These are phyloP conservation scores for Laterallus jamaicensis DNA, from an alignment of 2,113 vertebrate species.

Conservation along the genomic window DNA sequence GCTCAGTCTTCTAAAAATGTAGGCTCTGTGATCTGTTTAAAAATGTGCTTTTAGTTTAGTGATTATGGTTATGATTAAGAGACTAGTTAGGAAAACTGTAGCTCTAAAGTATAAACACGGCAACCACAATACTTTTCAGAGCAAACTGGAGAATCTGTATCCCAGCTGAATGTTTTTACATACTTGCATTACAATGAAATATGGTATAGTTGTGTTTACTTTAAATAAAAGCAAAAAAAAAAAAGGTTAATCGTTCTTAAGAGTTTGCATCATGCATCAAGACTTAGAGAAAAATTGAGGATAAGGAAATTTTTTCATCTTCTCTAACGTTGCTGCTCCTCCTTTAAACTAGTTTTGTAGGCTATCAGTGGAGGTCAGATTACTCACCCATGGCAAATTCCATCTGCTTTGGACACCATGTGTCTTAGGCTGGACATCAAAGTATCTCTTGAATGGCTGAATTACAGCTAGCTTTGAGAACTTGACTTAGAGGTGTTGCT, in stretches of 20 bases:
- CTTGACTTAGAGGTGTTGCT: not conserved
- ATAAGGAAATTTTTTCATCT: not conserved
- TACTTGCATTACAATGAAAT: not conserved
- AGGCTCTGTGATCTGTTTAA: not conserved
- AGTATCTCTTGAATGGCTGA: not conserved
- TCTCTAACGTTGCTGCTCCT: not conserved
- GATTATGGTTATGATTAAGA: constrained; percentile 19
- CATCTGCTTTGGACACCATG: not conserved
- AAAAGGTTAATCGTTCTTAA: not conserved
- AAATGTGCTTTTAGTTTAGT: constrained; percentile 28
- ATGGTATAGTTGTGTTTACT: not conserved
- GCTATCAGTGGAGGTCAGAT: not conserved
- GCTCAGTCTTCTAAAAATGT: not conserved
- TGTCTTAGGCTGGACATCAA: not conserved
- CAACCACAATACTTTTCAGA: not conserved
- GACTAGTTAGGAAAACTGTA: not conserved
- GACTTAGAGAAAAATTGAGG: not conserved
- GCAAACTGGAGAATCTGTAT: not conserved
- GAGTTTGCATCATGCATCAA: not conserved
- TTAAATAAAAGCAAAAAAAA: not conserved
- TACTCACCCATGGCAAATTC: not conserved
- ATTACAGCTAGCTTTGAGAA: not conserved
- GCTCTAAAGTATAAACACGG: not conserved
- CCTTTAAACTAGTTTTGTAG: not conserved
- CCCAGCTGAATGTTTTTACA: not conserved